phyloP scores from a whole-genome alignment of 2,113 vertebrate species.

The Cochlearius cochlearius region DNA sequence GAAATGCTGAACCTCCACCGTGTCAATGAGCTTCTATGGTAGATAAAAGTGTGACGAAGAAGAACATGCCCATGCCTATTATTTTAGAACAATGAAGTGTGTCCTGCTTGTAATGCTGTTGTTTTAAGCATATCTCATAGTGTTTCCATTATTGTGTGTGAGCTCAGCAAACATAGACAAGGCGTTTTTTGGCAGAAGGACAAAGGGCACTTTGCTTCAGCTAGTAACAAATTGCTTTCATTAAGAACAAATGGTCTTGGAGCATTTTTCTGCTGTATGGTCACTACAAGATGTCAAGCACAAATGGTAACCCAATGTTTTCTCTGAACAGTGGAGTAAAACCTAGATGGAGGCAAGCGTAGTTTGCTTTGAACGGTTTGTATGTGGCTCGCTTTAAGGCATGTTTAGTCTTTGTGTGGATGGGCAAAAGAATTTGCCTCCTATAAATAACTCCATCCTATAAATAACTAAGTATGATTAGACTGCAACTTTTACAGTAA shows the following conservation, averaged over 20 bases:
- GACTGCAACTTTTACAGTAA: background rate
- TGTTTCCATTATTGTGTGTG: conserved; percentile 32
- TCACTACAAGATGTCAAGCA: background rate
- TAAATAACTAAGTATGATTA: background rate
- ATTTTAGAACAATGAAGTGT: conserved; percentile 42
- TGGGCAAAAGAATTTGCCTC: background rate
- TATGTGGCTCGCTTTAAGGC: background rate
- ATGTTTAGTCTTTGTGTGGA: background rate
- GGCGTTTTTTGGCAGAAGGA: conserved; percentile 54
- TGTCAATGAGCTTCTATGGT: conserved; percentile 31
- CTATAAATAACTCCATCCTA: background rate
- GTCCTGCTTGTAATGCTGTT: conserved; percentile 39
- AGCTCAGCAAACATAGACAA: conserved; percentile 45
- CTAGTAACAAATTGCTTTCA: conserved; percentile 71
- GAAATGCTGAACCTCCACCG: background rate
- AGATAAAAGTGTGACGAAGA: conserved; percentile 22
- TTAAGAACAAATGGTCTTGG: conserved; percentile 67
- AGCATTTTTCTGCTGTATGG: conserved; percentile 48
- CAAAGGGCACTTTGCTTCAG: conserved; percentile 62
- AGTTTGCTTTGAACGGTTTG: background rate
- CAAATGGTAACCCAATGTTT: background rate
- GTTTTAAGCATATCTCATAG: conserved; percentile 26
- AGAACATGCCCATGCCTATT: background rate
- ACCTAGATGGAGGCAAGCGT: background rate
- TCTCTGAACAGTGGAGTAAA: conserved; percentile 5